A percentile compares a stretch with the other conserved stretches of the same genome.
Evolutionary conservation across 1,140 invertebrate genomes (phyloP).

Genomic region (silkworm (Bombyx mori)): DNA sequence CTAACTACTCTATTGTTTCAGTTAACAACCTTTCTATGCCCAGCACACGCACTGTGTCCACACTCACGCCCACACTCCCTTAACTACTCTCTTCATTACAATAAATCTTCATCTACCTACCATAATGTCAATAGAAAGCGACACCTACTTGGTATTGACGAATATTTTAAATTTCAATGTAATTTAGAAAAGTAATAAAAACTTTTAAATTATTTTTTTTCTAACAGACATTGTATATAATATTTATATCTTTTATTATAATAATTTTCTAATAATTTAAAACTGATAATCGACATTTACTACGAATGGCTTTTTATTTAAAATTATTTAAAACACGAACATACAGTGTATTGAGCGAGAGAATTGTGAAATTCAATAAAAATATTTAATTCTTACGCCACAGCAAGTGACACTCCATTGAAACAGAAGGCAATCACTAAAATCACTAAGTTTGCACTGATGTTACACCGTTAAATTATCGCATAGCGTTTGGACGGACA

Average conservation of each 20-base stretch:
- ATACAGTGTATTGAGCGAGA: neutral
- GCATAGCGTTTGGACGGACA: conserved; percentile 38
- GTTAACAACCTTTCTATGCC: conserved; percentile 13
- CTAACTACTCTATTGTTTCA: conserved; percentile 30
- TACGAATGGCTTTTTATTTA: neutral
- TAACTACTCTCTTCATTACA: neutral
- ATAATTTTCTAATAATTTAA: no score
- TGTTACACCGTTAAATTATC: conserved; percentile 48
- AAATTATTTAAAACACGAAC: neutral
- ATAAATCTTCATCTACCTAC: no score
- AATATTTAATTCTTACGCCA: conserved; percentile 53
- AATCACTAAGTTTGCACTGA: conserved; percentile 50
- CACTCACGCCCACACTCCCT: neutral
- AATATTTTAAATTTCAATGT: no score
- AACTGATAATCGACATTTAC: neutral
- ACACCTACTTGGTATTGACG: no score
- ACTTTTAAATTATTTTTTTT: no score
- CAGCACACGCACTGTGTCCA: conserved; percentile 5
- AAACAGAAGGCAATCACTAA: conserved; percentile 47
- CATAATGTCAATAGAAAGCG: no score
- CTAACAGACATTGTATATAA: no score
- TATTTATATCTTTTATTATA: no score
- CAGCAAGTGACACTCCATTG: conserved; percentile 50
- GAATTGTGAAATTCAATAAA: conserved; percentile 20
- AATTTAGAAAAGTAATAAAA: no score